Conservation (phyloP, 2,113 vertebrate genomes). For the Genyomyrus donnyi region DNA sequence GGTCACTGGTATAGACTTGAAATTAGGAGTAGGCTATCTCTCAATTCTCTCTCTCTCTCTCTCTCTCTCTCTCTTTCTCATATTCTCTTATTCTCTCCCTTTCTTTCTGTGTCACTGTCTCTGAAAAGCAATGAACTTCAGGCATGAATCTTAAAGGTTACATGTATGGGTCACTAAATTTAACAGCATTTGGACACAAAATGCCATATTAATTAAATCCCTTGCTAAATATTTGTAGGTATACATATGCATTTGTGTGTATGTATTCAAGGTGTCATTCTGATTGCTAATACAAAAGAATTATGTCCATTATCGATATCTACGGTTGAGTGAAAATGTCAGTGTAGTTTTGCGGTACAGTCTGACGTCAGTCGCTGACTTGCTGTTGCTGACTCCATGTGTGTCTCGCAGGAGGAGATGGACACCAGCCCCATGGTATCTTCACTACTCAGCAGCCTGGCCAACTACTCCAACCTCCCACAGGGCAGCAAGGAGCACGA, state of each 20-base stretch:
- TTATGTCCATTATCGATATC: neutral
- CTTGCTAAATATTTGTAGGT: neutral
- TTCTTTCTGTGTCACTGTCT: neutral
- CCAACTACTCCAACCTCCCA: constrained; percentile 93
- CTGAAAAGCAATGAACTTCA: neutral
- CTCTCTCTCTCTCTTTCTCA: neutral
- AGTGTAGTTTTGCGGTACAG: neutral
- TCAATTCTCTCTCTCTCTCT: neutral
- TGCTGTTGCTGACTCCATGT: neutral
- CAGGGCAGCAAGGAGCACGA: constrained; percentile 93
- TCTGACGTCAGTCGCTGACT: neutral
- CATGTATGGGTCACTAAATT: neutral
- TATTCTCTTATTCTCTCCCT: neutral
- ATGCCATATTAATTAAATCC: neutral
- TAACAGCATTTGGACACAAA: neutral
- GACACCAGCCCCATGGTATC: constrained; percentile 98
- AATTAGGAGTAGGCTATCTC: neutral
- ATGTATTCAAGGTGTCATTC: neutral
- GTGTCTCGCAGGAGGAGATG: constrained; percentile 82
- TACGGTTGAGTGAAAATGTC: neutral
- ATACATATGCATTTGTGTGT: neutral
- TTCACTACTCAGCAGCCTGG: constrained; percentile 88
- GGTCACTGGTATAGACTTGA: neutral
- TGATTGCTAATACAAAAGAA: neutral
- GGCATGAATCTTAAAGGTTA: neutral